Evolutionary conservation across 2,797 vertebrate species (phyloP), one percentile per base, ranked within the genome.

Genomic region (Percopsis omiscomaycus): DNA sequence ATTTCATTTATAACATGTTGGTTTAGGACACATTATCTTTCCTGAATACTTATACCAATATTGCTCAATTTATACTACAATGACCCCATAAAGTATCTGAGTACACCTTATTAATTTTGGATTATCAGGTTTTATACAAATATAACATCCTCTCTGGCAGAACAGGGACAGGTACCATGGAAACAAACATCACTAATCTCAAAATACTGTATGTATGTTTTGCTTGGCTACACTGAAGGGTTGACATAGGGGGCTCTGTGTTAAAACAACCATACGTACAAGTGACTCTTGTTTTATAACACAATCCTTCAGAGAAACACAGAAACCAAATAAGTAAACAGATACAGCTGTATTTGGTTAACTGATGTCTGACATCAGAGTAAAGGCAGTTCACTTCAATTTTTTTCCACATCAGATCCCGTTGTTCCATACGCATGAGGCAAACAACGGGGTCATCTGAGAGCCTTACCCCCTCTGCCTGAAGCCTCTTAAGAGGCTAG

Each of bases 231-330:
- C 22, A 61, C 42, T 71, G 44, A 75, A 73, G 66, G 52, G 45
- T 64, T 86, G 81, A 87, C 69, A 75, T 82, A 55, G 78, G 64
- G 65, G 74, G 74, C 78, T 78, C 9, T 42, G 78, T 84, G 67
- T 75, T 80, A 76, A 86, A 55, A 45, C 37, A 53, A 64, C 79
- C 82, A 78, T 79, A 78, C 75, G 75, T 68, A 60, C 74, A 85
- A 66, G 29, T 71, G 30, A 58, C 54, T 62, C 58, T 61, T 55
- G 58, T 68, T 64, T 62, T 62, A 68, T 67, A 72, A 53, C 50
- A 75, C 55, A 58, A 32, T 13, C 56, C 59, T 22, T 65, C 30
- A 0, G 0, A 52, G 49, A 45, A 69, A 69, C 22, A 42, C 2
- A 42, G 37, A 42, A 6, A 42, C 9, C 6, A 42, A 42, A 42